Conservation (phyloP, 2,113 vertebrate species). For the Synodontis membranacea region DNA sequence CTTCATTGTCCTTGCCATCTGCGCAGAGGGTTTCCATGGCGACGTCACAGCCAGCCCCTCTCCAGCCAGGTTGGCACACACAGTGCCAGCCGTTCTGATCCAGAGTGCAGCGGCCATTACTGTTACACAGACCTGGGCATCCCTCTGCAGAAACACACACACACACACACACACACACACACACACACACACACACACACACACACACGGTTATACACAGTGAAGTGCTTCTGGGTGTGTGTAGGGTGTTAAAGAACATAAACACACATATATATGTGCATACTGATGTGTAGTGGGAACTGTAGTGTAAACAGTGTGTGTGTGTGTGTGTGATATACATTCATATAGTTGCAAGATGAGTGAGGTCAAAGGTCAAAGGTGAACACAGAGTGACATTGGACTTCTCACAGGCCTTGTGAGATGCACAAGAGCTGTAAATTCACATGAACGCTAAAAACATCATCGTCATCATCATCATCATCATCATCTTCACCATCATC, state of each 20-base stretch:
- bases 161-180: neutral
- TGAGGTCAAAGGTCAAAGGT: constrained; percentile 50
- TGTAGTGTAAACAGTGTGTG: constrained; percentile 5
- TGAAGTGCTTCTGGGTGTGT: constrained; percentile 26
- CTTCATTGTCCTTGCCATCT: constrained; percentile 97
- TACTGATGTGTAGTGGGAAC: neutral
- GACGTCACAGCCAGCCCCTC: constrained; percentile 93
- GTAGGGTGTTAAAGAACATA: neutral
- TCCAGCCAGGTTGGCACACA: constrained; percentile 95
- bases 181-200: neutral
- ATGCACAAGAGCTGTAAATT: constrained; percentile 94
- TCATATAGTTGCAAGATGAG: constrained; percentile 44
- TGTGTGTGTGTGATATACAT: constrained; percentile 48
- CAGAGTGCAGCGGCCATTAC: constrained; percentile 94
- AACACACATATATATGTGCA: neutral
- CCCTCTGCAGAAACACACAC: constrained; percentile 80
- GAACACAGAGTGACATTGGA: constrained; percentile 76
- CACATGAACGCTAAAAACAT: constrained; percentile 82
- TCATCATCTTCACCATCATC: neutral
- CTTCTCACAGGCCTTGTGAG: constrained; percentile 81
- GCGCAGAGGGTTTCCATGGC: constrained; percentile 97
- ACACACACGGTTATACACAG: neutral
- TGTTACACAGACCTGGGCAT: constrained; percentile 98
- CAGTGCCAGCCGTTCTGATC: constrained; percentile 98
- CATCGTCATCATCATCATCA: neutral